These are phyloP conservation scores for Alca torda DNA, from an alignment of 2,797 vertebrate species.

Conservation along the genomic window DNA sequence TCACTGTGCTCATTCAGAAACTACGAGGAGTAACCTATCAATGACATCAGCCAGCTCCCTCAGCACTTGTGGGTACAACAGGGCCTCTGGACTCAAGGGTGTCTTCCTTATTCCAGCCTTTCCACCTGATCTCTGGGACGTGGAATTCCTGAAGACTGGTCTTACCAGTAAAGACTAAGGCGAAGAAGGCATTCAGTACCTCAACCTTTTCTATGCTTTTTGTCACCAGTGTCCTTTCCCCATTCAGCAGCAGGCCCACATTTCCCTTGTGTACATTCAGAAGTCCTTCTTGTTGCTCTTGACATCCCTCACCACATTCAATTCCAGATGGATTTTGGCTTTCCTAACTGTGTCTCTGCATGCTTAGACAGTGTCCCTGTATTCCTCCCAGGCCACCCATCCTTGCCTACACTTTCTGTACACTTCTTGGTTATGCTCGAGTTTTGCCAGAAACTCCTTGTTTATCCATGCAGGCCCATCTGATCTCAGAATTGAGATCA, in stretches of 20 bases:
- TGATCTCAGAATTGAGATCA: not conserved
- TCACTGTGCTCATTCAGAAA: not conserved
- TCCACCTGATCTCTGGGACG: not conserved
- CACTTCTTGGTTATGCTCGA: fast-evolving
- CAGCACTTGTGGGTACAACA: not conserved
- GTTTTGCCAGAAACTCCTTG: not conserved
- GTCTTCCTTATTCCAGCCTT: not conserved
- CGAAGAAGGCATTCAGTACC: not conserved
- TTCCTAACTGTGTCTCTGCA: not conserved
- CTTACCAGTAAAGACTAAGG: not conserved
- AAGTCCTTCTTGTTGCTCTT: not conserved
- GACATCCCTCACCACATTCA: not conserved
- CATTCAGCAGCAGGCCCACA: not conserved
- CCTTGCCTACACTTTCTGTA: not conserved
- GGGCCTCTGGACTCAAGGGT: too few relatives aligned
- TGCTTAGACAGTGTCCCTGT: not conserved
- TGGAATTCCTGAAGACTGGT: not conserved
- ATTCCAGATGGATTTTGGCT: not conserved
- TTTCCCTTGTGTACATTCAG: fast-evolving
- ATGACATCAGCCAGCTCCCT: not conserved
- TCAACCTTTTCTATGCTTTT: not conserved
- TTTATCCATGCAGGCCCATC: not conserved
- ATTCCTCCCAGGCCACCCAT: not conserved
- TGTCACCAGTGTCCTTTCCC: not conserved
- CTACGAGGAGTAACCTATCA: not conserved